Evolutionary conservation across 1,140 invertebrate genomes (phyloP).

Genomic region (Ostrea denselamellosa): DNA sequence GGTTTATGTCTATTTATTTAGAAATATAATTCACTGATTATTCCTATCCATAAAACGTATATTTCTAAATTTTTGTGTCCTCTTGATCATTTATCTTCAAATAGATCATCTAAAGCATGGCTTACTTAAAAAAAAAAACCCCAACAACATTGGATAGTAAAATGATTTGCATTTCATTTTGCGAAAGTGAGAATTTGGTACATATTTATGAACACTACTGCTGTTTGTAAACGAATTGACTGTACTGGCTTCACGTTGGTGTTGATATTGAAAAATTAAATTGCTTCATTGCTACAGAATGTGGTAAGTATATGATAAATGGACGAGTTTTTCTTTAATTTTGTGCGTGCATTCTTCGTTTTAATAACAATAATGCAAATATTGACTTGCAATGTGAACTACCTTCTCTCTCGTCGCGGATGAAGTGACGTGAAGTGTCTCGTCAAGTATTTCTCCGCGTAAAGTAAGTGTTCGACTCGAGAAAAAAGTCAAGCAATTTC

Average conservation of each 20-base stretch:
- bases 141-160: too few relatives aligned
- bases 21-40: too few relatives aligned
- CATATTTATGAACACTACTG: background rate
- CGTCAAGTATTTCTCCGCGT: conserved; percentile 41
- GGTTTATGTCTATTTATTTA: too few relatives aligned
- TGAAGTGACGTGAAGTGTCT: conserved; percentile 46
- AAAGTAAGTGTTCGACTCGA: conserved; percentile 41
- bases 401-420: conserved; percentile 30
- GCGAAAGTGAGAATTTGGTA: background rate
- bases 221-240: background rate
- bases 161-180: background rate
- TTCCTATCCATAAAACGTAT: too few relatives aligned
- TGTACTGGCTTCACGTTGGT: background rate
- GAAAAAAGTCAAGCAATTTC: conserved; percentile 46
- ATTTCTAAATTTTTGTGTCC: too few relatives aligned
- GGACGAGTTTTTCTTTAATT: conserved; percentile 42
- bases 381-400: conserved; percentile 38
- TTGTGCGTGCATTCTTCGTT: conserved; percentile 33
- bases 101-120: too few relatives aligned
- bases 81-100: too few relatives aligned
- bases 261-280: conserved; percentile 20
- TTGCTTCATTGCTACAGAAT: conserved; percentile 18
- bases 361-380: conserved; percentile 48
- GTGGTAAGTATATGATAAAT: conserved; percentile 45
- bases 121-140: too few relatives aligned